Evolutionary conservation across 2,797 vertebrate species (phyloP).

Genomic region (Parotocinclus haroldoi): DNA sequence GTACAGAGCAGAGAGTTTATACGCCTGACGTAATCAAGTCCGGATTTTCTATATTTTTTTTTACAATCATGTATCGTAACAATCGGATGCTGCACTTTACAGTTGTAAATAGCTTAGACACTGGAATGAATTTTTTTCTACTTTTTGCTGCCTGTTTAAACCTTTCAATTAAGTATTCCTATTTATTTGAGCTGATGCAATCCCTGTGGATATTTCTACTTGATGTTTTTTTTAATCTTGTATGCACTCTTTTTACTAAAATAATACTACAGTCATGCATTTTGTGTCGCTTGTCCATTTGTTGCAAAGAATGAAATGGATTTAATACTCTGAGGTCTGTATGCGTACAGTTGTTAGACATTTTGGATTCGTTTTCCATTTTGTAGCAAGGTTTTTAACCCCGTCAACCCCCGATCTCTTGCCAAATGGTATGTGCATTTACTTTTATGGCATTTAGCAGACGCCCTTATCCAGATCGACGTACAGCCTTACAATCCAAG

Average conservation of each 20-base stretch:
- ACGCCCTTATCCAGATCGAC: too few relatives aligned
- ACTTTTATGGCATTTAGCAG: too few relatives aligned
- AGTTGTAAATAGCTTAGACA: constrained; percentile 41
- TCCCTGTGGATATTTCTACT: constrained; percentile 10
- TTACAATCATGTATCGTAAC: neutral
- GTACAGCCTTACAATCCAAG: too few relatives aligned
- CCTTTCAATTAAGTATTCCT: constrained; percentile 2
- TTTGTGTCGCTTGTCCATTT: too few relatives aligned
- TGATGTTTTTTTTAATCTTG: neutral
- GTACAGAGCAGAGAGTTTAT: too few relatives aligned
- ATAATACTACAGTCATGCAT: neutral
- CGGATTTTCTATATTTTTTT: neutral
- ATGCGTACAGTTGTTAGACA: neutral
- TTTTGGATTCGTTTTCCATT: too few relatives aligned
- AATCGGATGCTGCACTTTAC: constrained; percentile 25
- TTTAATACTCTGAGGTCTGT: too few relatives aligned
- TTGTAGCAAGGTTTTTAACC: too few relatives aligned
- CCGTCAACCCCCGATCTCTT: too few relatives aligned
- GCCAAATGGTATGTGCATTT: too few relatives aligned
- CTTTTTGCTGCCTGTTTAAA: constrained; percentile 8
- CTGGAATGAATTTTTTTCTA: constrained; percentile 25
- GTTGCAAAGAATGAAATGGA: neutral
- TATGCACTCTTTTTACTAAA: constrained; percentile 27
- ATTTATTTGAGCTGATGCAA: constrained; percentile 34
- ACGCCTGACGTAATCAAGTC: too few relatives aligned